A percentile compares a stretch with the other conserved stretches of the same genome.
Evolutionary conservation across 1,140 invertebrate species (phyloP).

Genomic region (Parasteatoda tepidariorum): DNA sequence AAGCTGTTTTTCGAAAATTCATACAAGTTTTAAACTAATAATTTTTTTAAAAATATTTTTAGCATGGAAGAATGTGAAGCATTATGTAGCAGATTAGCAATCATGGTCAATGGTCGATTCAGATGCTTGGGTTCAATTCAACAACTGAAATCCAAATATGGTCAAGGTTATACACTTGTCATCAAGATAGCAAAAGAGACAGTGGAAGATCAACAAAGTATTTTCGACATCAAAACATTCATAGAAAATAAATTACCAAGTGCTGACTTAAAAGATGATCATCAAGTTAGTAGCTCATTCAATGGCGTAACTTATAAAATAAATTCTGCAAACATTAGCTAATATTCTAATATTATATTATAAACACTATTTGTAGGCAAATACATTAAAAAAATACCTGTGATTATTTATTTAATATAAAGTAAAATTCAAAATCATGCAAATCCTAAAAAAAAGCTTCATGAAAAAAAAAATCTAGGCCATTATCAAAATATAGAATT

Average conservation of each 20-base stretch:
- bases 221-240: not conserved
- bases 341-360: not conserved
- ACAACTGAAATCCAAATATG: conserved; percentile 80
- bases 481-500: too few relatives aligned
- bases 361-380: too few relatives aligned
- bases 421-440: too few relatives aligned
- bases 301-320: not conserved
- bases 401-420: too few relatives aligned
- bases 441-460: too few relatives aligned
- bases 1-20: too few relatives aligned
- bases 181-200: conserved; percentile 64
- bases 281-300: conserved; percentile 21
- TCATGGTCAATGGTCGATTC: conserved; percentile 88
- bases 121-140: conserved; percentile 79
- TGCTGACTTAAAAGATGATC: conserved; percentile 12
- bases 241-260: not conserved
- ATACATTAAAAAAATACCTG: too few relatives aligned
- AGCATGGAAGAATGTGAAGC: conserved; percentile 87
- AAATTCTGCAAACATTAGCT: not conserved
- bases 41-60: too few relatives aligned
- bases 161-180: conserved; percentile 79
- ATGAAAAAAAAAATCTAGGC: too few relatives aligned
- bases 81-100: conserved; percentile 84
- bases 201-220: not conserved
- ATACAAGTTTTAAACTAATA: too few relatives aligned